Conservation (phyloP, 2,113 vertebrate genomes). For the Plectropomus leopardus region DNA sequence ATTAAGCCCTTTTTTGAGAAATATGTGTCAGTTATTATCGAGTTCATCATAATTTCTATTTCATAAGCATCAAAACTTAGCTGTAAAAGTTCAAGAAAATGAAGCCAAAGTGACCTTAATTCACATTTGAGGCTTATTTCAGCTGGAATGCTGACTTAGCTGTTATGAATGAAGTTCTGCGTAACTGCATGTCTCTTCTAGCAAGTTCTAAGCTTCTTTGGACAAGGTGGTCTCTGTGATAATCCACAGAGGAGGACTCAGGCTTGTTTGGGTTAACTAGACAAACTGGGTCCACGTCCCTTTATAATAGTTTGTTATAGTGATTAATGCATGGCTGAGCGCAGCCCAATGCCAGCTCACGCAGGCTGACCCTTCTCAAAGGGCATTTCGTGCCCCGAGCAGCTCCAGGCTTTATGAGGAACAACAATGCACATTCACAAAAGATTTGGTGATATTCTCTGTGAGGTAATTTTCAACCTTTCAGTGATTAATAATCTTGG, state of each 20-base stretch:
- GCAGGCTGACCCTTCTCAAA: constrained; percentile 15
- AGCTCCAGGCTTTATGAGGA: neutral
- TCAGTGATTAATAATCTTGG: constrained; percentile 25
- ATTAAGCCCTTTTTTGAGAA: too few species aligned
- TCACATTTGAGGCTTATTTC: constrained; percentile 11
- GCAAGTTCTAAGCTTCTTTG: constrained; percentile 63
- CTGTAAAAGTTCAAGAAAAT: neutral
- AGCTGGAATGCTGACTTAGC: constrained; percentile 29
- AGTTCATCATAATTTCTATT: neutral
- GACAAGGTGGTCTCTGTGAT: constrained; percentile 38
- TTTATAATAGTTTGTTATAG: constrained; percentile 1
- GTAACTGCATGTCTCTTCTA: constrained; percentile 49
- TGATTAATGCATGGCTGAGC: constrained; percentile 1
- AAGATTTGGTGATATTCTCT: constrained; percentile 16
- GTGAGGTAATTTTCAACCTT: constrained; percentile 33
- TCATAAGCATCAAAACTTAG: constrained; percentile 5
- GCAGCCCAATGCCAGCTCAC: neutral
- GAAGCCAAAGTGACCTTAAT: constrained; percentile 12
- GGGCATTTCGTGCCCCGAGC: neutral
- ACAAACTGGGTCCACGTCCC: neutral
- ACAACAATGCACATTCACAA: constrained; percentile 41
- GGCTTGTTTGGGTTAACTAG: constrained; percentile 32
- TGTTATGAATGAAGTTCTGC: constrained; percentile 39
- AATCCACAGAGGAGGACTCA: constrained; percentile 16
- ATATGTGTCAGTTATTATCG: neutral